These are phyloP conservation scores for Babyrousa celebensis DNA, from an alignment of 2,797 vertebrate species.

Conservation along the genomic window DNA sequence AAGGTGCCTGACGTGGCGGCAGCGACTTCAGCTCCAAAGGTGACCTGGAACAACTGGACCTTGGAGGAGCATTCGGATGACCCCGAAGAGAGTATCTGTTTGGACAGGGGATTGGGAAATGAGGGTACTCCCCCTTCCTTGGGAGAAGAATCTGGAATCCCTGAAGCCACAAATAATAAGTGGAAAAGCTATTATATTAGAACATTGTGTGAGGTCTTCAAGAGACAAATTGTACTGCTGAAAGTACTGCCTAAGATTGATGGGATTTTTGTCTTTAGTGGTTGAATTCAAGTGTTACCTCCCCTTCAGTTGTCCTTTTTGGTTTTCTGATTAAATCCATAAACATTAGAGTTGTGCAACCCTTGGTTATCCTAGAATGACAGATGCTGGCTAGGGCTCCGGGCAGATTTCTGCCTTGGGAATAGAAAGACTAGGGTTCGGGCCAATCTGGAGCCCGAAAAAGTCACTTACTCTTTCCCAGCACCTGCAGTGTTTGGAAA, in stretches of 20 bases:
- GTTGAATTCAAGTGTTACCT: slow-evolving; percentile 22
- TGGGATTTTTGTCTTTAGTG: not conserved
- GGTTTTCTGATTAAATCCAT: not conserved
- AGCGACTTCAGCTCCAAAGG: not conserved
- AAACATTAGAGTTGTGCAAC: not conserved
- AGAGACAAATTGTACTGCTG: not conserved
- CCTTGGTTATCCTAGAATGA: not conserved
- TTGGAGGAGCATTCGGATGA: not conserved
- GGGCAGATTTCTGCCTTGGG: not conserved
- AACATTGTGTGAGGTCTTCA: not conserved
- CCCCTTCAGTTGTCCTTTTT: not conserved
- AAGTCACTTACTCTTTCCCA: not conserved
- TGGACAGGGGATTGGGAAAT: not conserved
- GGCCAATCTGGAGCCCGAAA: not conserved
- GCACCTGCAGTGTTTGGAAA: not conserved
- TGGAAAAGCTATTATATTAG: not conserved
- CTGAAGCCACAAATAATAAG: not conserved
- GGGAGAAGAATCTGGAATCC: slow-evolving; percentile 41
- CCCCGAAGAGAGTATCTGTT: not conserved
- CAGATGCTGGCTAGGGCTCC: not conserved
- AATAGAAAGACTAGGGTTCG: not conserved
- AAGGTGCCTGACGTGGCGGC: not conserved
- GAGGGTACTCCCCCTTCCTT: not conserved
- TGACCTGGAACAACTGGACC: not conserved
- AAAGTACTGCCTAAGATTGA: not conserved